phyloP scores from a whole-genome alignment of 2,888 invertebrate genomes.

The Epiperipatus broadwayi region DNA sequence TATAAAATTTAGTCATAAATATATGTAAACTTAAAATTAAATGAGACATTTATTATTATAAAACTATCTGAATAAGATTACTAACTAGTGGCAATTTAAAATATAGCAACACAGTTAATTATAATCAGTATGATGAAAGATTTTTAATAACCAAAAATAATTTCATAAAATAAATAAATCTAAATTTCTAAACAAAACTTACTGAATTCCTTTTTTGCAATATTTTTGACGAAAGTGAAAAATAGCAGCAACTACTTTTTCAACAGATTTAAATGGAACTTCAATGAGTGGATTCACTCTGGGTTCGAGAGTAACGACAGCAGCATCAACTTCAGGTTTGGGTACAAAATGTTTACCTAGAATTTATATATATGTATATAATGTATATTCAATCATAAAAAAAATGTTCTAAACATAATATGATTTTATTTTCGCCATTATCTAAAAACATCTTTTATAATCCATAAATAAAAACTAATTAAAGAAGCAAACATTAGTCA shows the following conservation, averaged over 20 bases:
- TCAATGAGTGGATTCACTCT: constrained; percentile 47
- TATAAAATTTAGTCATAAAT: too few species aligned
- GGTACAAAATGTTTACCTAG: constrained; percentile 67
- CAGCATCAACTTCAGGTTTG: constrained; percentile 87
- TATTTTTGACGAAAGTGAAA: constrained; percentile 77
- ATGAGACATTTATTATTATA: too few species aligned
- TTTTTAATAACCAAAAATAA: too few species aligned
- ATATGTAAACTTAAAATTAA: too few species aligned
- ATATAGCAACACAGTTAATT: too few species aligned
- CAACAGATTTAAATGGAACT: constrained; percentile 56
- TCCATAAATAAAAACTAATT: not conserved
- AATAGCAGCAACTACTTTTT: constrained; percentile 66
- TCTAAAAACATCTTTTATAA: not conserved
- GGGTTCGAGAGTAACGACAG: constrained; percentile 72
- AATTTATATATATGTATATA: constrained; percentile 17
- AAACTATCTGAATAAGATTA: too few species aligned
- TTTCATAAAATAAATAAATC: too few species aligned
- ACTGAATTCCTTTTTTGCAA: constrained; percentile 26
- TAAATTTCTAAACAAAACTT: too few species aligned
- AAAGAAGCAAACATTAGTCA: too few species aligned
- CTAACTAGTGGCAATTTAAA: too few species aligned
- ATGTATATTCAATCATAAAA: not conserved
- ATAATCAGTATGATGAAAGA: too few species aligned
- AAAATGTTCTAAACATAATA: not conserved
- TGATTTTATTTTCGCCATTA: not conserved